Percentiles rank a stretch among this genome's conserved stretches.
These are phyloP conservation scores for Aegotheles bennettii DNA, from an alignment of 2,113 vertebrate species.

Conservation along the genomic window DNA sequence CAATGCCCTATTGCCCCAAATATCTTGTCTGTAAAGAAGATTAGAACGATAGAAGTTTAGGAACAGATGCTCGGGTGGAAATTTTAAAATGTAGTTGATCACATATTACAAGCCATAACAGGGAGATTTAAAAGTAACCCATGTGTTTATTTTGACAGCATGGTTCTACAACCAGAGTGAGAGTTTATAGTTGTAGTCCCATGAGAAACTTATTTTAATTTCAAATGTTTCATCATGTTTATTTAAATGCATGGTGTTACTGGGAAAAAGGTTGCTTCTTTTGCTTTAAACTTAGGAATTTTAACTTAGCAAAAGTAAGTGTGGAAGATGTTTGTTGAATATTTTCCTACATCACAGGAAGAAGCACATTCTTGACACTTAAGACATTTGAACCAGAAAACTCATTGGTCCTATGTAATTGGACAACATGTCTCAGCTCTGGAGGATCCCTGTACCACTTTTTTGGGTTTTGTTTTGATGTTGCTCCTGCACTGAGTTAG, in stretches of 20 bases:
- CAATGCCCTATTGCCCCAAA: neutral
- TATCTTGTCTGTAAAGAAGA: neutral
- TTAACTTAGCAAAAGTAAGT: neutral
- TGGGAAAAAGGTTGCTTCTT: neutral
- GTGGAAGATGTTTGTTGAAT: neutral
- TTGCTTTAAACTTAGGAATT: neutral
- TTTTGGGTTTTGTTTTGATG: neutral
- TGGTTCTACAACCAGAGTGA: neutral
- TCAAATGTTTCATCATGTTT: neutral
- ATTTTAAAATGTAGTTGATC: neutral
- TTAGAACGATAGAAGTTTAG: neutral
- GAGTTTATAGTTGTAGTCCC: neutral
- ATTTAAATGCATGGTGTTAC: neutral
- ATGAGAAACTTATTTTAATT: neutral
- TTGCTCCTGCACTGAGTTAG: neutral
- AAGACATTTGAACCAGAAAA: neutral
- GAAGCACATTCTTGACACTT: neutral
- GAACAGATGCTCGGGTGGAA: neutral
- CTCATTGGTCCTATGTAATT: rapidly evolving
- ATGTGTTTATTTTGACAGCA: neutral
- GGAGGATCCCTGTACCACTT: neutral
- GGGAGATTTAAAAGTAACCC: neutral
- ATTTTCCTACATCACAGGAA: neutral
- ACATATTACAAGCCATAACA: neutral
- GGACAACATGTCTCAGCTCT: neutral